Evolutionary conservation across 2,888 invertebrate species (phyloP).

Genomic region (Catocala nupta): DNA sequence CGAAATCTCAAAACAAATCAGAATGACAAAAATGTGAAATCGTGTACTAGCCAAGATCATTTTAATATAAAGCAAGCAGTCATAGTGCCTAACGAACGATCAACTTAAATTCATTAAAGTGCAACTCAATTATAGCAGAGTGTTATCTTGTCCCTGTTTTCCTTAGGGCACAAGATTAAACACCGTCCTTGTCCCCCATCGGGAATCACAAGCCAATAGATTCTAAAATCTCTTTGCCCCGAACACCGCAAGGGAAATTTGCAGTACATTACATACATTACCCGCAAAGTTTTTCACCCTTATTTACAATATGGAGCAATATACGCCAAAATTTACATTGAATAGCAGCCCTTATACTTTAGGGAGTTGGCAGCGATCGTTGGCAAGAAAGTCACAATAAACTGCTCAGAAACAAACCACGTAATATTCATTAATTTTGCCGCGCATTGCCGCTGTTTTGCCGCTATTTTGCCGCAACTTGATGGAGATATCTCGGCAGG

Average conservation of each 20-base stretch:
- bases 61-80: too few species aligned
- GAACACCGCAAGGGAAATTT: slow-evolving; percentile 38
- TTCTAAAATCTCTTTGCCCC: slow-evolving; percentile 4
- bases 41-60: too few species aligned
- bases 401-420: slow-evolving; percentile 38
- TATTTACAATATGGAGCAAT: slow-evolving; percentile 12
- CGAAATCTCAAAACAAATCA: too few species aligned
- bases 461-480: slow-evolving; percentile 28
- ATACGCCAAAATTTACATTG: slow-evolving; percentile 20
- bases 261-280: slow-evolving; percentile 24
- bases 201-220: slow-evolving; percentile 1
- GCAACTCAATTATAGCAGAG: too few species aligned
- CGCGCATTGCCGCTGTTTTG: slow-evolving; percentile 30
- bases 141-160: too few species aligned
- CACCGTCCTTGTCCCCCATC: not conserved
- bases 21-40: too few species aligned
- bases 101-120: too few species aligned
- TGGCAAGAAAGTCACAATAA: slow-evolving; percentile 45
- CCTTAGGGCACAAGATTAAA: not conserved
- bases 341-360: slow-evolving; percentile 30
- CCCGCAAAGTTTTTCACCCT: slow-evolving; percentile 17
- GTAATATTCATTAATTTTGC: slow-evolving; percentile 47
- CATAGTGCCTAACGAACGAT: too few species aligned
- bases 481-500: slow-evolving; percentile 21
- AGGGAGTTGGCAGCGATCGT: slow-evolving; percentile 37